These are phyloP conservation scores for Clusia tigrina DNA, from an alignment of 2,888 invertebrate species.

Conservation along the genomic window DNA sequence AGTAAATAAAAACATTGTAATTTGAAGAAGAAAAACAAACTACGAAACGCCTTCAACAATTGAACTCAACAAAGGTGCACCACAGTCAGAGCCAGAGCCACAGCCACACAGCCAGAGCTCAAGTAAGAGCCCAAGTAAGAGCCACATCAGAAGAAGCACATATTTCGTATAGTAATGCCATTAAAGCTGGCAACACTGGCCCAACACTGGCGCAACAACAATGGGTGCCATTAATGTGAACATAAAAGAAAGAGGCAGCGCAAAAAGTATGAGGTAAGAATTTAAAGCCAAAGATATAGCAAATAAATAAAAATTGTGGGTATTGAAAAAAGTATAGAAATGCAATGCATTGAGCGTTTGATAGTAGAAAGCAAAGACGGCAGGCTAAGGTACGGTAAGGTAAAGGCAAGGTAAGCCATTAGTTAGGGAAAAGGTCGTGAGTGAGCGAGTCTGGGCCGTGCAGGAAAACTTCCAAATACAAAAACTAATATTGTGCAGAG, in stretches of 20 bases:
- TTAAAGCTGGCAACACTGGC: background rate
- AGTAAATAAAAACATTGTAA: slow-evolving; percentile 47
- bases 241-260: too few species aligned
- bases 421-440: too few species aligned
- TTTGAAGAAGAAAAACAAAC: background rate
- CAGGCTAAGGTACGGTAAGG: too few species aligned
- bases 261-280: too few species aligned
- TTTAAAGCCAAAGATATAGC: slow-evolving; percentile 14
- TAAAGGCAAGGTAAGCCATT: too few species aligned
- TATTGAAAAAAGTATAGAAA: background rate
- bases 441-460: too few species aligned
- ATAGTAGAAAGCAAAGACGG: too few species aligned
- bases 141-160: background rate
- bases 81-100: background rate
- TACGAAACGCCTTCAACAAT: background rate
- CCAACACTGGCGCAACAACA: background rate
- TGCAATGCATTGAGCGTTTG: too few species aligned
- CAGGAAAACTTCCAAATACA: too few species aligned
- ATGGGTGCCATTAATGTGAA: slow-evolving; percentile 21
- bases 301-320: slow-evolving; percentile 18
- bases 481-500: too few species aligned
- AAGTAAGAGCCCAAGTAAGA: background rate
- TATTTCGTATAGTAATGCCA: background rate
- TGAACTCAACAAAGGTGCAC: background rate
- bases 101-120: slow-evolving; percentile 3